Evolutionary conservation across 2,113 vertebrate genomes (phyloP).

Genomic region (Brachyistius frenatus): DNA sequence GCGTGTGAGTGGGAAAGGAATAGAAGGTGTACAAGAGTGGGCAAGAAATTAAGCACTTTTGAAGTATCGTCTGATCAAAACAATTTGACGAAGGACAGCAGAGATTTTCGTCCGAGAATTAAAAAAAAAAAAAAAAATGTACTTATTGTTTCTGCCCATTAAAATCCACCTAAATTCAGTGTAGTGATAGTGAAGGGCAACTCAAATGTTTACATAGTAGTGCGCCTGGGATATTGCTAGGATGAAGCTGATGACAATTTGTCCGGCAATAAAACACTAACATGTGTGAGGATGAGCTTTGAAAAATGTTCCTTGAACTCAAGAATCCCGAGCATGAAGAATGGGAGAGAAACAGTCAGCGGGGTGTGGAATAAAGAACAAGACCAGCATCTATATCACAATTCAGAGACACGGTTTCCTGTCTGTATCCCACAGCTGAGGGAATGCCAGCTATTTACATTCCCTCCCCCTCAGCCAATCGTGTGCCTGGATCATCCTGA

Average conservation of each 20-base stretch:
- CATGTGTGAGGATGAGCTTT: background rate
- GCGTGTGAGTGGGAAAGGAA: constrained; percentile 3
- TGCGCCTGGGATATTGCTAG: background rate
- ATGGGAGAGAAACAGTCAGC: background rate
- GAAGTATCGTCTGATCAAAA: background rate
- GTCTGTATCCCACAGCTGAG: constrained; percentile 72
- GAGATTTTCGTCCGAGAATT: too few relatives aligned
- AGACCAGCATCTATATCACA: constrained; percentile 65
- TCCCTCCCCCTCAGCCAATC: constrained; percentile 57
- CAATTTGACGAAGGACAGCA: too few relatives aligned
- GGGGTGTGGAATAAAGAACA: constrained; percentile 66
- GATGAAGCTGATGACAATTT: background rate
- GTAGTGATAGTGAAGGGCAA: background rate
- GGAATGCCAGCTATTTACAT: constrained; percentile 75
- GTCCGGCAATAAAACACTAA: background rate
- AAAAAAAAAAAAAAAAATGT: too few relatives aligned
- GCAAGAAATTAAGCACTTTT: constrained; percentile 2
- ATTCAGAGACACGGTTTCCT: constrained; percentile 76
- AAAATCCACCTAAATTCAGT: background rate
- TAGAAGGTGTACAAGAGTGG: background rate
- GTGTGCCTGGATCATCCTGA: constrained; percentile 61
- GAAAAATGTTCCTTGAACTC: background rate
- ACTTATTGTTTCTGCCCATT: background rate
- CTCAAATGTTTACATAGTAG: background rate
- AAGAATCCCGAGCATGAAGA: background rate